Conservation (phyloP, 23 tunicate genomes). For the Corella eumyota region DNA sequence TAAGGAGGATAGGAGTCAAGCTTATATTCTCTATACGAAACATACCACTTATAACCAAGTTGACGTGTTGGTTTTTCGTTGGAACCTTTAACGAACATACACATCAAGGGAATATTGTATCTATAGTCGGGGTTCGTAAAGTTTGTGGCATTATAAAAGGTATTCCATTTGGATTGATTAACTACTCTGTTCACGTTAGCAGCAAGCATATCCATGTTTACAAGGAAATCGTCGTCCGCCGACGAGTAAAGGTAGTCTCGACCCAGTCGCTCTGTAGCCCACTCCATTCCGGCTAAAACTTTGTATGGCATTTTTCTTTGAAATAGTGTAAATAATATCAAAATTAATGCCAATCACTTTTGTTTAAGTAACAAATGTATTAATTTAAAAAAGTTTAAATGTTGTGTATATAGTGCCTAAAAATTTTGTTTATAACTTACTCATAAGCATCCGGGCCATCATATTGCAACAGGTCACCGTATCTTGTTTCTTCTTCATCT, state of each 20-base stretch:
- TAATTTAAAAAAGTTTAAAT: no score
- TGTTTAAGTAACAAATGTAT: no score
- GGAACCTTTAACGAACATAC: conserved; percentile 32
- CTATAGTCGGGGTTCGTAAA: conserved; percentile 1
- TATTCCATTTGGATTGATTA: conserved; percentile 5
- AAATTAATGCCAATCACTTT: no score
- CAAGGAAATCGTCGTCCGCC: conserved; percentile 60
- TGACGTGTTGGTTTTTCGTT: conserved; percentile 17
- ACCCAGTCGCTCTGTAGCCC: conserved; percentile 29
- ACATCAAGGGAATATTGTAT: conserved; percentile 21
- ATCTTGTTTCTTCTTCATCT: conserved; percentile 32
- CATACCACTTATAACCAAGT: conserved; percentile 44
- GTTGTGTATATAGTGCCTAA: no score
- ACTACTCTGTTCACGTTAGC: conserved; percentile 1
- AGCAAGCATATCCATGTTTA: conserved; percentile 6
- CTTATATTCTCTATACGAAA: conserved; percentile 28
- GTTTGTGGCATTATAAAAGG: background rate
- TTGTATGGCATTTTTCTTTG: conserved; percentile 50
- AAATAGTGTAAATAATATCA: no score
- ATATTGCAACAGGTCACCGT: conserved; percentile 20
- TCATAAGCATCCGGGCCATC: conserved; percentile 41
- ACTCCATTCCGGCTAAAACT: conserved; percentile 63
- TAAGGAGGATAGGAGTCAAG: conserved; percentile 24
- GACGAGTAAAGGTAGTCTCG: conserved; percentile 19
- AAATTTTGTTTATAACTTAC: conserved; percentile 23